phyloP scores from a whole-genome alignment of 2,797 vertebrate genomes.

The Lacerta bilineata region DNA sequence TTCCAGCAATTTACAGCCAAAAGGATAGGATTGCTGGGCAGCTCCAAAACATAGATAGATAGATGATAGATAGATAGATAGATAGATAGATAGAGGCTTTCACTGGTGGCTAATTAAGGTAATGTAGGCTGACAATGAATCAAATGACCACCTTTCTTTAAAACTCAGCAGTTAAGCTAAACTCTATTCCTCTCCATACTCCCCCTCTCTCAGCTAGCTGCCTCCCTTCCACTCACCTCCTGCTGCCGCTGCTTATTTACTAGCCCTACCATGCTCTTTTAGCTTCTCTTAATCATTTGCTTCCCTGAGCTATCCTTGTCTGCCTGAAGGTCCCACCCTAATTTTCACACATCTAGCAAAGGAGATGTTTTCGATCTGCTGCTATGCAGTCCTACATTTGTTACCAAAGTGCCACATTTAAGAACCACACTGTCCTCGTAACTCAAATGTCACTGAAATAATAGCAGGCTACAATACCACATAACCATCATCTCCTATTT shows the following conservation, averaged over 20 bases:
- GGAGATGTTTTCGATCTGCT: neutral
- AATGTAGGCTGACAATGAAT: neutral
- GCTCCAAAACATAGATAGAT: too few species aligned
- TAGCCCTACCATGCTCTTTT: neutral
- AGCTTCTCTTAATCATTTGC: neutral
- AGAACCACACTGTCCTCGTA: neutral
- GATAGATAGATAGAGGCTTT: too few species aligned
- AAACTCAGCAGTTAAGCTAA: neutral
- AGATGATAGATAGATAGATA: too few species aligned
- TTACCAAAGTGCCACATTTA: constrained; percentile 9
- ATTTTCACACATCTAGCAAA: neutral
- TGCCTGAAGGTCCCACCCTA: neutral
- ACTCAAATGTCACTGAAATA: neutral
- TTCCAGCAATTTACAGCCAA: constrained; percentile 14
- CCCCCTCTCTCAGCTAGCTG: too few species aligned
- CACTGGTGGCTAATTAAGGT: neutral
- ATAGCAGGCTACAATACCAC: neutral
- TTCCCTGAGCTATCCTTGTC: neutral
- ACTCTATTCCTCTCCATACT: too few species aligned
- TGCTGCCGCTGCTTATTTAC: too few species aligned
- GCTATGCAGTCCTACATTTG: neutral
- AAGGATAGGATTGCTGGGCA: neutral
- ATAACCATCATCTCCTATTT: neutral
- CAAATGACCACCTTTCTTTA: neutral
- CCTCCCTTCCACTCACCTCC: too few species aligned